Evolutionary conservation across 2,797 vertebrate genomes (phyloP).

Genomic region (Tinamus major): DNA sequence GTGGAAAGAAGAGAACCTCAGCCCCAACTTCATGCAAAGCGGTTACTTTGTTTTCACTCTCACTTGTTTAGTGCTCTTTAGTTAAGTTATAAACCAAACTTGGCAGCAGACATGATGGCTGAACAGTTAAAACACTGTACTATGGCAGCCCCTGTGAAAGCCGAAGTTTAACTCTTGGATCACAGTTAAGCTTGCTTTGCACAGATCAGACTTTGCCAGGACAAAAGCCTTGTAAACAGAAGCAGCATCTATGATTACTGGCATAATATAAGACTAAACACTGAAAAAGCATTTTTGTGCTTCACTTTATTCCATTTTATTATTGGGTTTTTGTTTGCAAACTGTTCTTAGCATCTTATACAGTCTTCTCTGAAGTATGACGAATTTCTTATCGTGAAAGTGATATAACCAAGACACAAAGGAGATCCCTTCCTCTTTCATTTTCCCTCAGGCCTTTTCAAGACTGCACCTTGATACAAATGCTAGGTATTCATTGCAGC

Average conservation of each 20-base stretch:
- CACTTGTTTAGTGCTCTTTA: constrained; percentile 66
- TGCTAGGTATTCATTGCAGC: background rate
- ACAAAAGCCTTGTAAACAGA: background rate
- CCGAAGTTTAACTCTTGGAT: constrained; percentile 24
- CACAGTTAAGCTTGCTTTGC: background rate
- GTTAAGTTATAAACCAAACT: constrained; percentile 79
- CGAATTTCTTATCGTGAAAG: background rate
- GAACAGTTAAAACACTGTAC: constrained; percentile 44
- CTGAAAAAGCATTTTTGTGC: background rate
- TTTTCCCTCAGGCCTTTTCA: background rate
- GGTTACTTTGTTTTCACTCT: constrained; percentile 71
- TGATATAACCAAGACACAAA: background rate
- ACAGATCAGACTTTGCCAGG: background rate
- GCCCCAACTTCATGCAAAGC: constrained; percentile 80
- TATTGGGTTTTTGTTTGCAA: background rate
- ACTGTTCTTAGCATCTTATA: background rate
- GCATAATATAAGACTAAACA: background rate
- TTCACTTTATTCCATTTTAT: background rate
- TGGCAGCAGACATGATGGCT: constrained; percentile 79
- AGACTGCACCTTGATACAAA: background rate
- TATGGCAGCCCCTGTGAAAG: constrained; percentile 20
- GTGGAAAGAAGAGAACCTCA: constrained; percentile 72
- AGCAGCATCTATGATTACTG: background rate
- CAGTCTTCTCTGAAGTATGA: background rate
- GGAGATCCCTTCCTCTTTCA: background rate